Evolutionary conservation across 92 coral and sea anemone genomes (phyloP), one percentile per base, ranked within the genome.

Genomic region (Anthopleura xanthogrammica): DNA sequence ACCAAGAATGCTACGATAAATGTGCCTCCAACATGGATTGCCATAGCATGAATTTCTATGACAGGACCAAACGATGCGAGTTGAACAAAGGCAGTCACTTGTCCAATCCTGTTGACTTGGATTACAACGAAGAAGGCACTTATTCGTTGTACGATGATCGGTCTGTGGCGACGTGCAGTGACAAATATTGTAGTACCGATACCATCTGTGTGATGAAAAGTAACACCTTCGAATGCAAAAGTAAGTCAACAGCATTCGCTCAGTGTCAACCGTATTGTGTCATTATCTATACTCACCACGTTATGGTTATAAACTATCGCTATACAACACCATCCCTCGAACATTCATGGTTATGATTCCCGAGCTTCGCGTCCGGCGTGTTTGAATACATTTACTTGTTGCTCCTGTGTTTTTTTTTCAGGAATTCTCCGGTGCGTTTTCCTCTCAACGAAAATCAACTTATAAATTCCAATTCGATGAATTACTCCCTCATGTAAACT

Each of bases 51-150:
- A 68, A 68, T 22, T 68, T 68, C 36, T 68, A 68, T 68, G 74
- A 29, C 42, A 29, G 74, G 42, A 68, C 10, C 36, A 8, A 23
- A 12, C 6, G 22, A 6, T 68, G 74, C 12, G 74, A 68, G 74
- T 36, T 68, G 41, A 68, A 68, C 16, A 68, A 13, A 23, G 41
- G 5, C 16, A 68, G 74, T 68, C 74, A 68, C 41, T 13, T 68
- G 19, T 68, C 74, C 40, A 23, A 68, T 36, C 74, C 74, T 68
- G 41, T 68, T 36, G 74, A 68, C 74, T 68, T 68, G 74, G 42
- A 11, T 22, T 68, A 68, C 74, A 13, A 68, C 6, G 41, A 29
- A 23, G 43, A 68, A n/a, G 74, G 74, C 42, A 29, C 74, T 29
- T 68, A 68, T 36, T 23, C 42, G 74, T 13, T 23, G 74, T 10